Conservation (phyloP, 2,113 vertebrate genomes). For the Grammomys surdaster region DNA sequence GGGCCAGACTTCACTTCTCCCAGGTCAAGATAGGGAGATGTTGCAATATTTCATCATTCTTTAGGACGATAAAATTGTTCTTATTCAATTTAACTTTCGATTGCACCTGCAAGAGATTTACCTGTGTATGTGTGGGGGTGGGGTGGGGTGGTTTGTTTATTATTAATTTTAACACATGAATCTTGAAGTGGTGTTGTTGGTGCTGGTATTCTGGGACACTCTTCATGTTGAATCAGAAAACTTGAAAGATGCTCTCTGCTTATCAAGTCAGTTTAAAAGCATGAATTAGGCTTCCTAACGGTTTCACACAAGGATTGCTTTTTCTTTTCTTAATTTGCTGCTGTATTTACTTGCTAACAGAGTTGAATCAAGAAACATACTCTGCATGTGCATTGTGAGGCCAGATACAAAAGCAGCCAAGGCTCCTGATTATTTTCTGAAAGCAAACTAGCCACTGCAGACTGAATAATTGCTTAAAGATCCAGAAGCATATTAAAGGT, state of each 20-base stretch:
- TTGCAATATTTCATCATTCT: not conserved
- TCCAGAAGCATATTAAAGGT: not conserved
- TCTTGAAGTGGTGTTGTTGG: not conserved
- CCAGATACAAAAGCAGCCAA: not conserved
- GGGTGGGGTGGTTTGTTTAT: not conserved
- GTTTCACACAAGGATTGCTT: not conserved
- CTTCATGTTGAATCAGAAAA: not conserved
- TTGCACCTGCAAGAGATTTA: not conserved
- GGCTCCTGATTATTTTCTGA: not conserved
- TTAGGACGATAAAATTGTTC: not conserved
- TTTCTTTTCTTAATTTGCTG: not conserved
- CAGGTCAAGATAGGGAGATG: not conserved
- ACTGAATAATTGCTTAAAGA: not conserved
- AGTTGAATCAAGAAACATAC: not conserved
- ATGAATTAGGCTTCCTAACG: not conserved
- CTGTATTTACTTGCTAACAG: not conserved
- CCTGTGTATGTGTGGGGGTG: not conserved
- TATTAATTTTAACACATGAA: not conserved
- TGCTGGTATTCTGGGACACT: not conserved
- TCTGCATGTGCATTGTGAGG: not conserved
- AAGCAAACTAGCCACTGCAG: not conserved
- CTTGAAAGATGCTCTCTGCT: not conserved
- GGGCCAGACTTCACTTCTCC: too few species aligned
- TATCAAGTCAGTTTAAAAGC: not conserved
- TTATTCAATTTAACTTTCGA: not conserved